Conservation (phyloP, 2,888 invertebrate species). For the Rambutsinella grinnellia region DNA sequence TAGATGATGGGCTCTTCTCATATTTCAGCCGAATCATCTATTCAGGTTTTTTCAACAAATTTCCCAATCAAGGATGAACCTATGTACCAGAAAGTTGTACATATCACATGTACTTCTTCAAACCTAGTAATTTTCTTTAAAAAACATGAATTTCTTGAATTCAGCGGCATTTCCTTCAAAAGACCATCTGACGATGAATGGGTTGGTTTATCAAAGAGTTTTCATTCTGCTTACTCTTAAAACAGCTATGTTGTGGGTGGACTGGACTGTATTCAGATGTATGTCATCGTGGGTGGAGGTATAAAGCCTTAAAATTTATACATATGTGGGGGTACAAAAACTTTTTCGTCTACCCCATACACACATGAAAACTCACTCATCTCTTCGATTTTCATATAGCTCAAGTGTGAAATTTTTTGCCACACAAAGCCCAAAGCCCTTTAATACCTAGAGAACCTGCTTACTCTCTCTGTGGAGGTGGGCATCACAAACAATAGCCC, state of each 20-base stretch:
- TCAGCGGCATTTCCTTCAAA: slow-evolving; percentile 43
- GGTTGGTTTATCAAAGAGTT: not conserved
- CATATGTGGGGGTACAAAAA: slow-evolving; percentile 17
- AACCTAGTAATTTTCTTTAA: not conserved
- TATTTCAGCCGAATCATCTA: too few relatives aligned
- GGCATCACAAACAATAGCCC: too few relatives aligned
- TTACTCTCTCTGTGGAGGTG: not conserved
- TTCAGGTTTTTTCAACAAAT: too few relatives aligned
- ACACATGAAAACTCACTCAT: not conserved
- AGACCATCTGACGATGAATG: slow-evolving; percentile 35
- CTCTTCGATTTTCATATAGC: not conserved
- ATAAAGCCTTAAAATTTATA: slow-evolving; percentile 3
- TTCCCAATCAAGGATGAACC: too few relatives aligned
- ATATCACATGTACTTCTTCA: too few relatives aligned
- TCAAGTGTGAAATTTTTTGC: too few relatives aligned
- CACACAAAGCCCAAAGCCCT: too few relatives aligned
- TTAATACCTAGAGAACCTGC: too few relatives aligned
- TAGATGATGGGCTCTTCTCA: too few relatives aligned
- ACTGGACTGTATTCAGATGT: not conserved
- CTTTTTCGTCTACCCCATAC: not conserved
- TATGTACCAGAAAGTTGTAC: too few relatives aligned
- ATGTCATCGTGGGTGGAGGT: slow-evolving; percentile 38
- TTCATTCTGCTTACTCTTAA: slow-evolving; percentile 14
- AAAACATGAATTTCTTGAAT: slow-evolving; percentile 51
- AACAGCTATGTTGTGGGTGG: not conserved